A percentile compares a stretch with the other conserved stretches of the same genome.
These are phyloP conservation scores for Myotis vivesi DNA, from an alignment of 2,797 vertebrate genomes.

Conservation along the genomic window DNA sequence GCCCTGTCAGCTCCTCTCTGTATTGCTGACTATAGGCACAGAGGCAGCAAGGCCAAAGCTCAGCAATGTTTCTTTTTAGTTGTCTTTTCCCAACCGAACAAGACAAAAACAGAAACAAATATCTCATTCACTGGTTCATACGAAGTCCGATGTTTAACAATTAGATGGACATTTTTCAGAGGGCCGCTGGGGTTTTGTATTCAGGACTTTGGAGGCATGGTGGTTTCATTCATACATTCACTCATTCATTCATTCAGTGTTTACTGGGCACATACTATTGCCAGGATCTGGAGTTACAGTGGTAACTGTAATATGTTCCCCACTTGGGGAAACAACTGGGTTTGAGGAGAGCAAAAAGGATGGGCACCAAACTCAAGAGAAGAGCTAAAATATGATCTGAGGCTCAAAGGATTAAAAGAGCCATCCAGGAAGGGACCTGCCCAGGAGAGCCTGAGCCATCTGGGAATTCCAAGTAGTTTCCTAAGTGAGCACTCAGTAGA, in stretches of 20 bases:
- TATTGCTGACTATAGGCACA: background rate
- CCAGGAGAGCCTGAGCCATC: too few species aligned
- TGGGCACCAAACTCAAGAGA: background rate
- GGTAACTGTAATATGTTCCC: background rate
- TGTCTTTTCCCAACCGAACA: background rate
- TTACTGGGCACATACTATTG: background rate
- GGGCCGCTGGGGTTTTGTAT: background rate
- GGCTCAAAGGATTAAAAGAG: background rate
- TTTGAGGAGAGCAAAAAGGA: background rate
- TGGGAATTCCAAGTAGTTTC: background rate
- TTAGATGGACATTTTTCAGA: background rate
- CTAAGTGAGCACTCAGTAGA: accelerated
- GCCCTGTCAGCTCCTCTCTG: background rate
- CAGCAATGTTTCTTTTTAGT: background rate
- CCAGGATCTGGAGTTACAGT: background rate
- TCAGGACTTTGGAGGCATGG: background rate
- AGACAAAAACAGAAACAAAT: background rate
- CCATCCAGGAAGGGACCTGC: background rate
- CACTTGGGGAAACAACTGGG: background rate
- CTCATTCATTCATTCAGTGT: background rate
- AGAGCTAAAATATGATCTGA: background rate
- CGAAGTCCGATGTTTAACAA: background rate
- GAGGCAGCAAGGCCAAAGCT: background rate
- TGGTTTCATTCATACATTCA: background rate
- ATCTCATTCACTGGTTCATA: background rate